phyloP scores from a whole-genome alignment of 2,888 invertebrate species.

The Rapana venosa region DNA sequence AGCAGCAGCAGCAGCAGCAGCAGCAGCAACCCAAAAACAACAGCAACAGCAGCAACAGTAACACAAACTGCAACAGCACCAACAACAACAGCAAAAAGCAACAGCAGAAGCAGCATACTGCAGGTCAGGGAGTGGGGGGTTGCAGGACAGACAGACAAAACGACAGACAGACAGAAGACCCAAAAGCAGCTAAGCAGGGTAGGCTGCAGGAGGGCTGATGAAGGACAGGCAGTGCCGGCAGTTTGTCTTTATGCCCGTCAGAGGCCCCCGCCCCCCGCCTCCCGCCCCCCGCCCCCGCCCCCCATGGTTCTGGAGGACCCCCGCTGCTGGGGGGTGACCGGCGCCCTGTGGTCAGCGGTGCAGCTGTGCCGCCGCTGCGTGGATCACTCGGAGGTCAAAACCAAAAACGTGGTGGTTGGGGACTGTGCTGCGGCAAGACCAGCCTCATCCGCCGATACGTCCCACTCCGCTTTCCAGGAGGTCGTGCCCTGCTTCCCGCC shows the following conservation, averaged over 20 bases:
- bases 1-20: background rate
- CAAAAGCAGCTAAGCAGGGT: too few relatives aligned
- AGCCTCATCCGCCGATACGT: constrained; percentile 81
- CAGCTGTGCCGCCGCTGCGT: constrained; percentile 14
- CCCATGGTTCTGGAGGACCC: constrained; percentile 32
- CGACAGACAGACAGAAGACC: too few relatives aligned
- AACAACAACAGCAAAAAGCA: background rate
- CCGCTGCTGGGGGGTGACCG: constrained; percentile 16
- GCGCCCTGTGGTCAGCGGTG: constrained; percentile 30
- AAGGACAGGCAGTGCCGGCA: background rate
- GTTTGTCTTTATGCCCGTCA: constrained; percentile 56
- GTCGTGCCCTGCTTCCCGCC: constrained; percentile 39
- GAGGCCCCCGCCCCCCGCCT: constrained; percentile 39
- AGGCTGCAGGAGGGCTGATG: background rate
- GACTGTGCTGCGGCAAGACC: constrained; percentile 85
- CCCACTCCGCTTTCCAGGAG: constrained; percentile 50
- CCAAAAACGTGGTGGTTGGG: constrained; percentile 84
- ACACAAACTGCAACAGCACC: background rate
- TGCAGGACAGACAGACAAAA: too few relatives aligned
- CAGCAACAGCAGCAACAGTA: background rate
- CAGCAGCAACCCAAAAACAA: background rate
- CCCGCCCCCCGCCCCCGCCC: too few relatives aligned
- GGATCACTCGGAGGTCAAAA: constrained; percentile 51
- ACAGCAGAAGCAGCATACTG: background rate
- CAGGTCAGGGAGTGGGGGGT: too few relatives aligned